A percentile compares a stretch with the other conserved stretches of the same genome.
These are phyloP conservation scores for Mirza zaza DNA, from an alignment of 2,113 vertebrate species.

Conservation along the genomic window DNA sequence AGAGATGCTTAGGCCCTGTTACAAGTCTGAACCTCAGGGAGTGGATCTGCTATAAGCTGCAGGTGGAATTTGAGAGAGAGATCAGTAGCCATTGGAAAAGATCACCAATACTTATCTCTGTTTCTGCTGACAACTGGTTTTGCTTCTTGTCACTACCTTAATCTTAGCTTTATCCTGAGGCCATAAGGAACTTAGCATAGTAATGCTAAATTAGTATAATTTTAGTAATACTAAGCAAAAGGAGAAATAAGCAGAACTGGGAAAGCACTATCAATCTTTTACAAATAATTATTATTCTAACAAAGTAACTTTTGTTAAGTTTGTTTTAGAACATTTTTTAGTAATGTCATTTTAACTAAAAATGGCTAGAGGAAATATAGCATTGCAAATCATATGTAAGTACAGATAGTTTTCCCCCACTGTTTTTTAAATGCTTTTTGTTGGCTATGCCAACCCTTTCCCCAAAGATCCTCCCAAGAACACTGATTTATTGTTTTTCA, in stretches of 20 bases:
- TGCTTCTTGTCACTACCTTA: not conserved
- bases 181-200: not conserved
- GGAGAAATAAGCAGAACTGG: not conserved
- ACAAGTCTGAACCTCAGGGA: not conserved
- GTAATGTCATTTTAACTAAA: not conserved
- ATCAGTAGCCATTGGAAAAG: not conserved
- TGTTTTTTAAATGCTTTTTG: not conserved
- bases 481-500: not conserved
- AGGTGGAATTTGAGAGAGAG: not conserved
- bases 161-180: not conserved
- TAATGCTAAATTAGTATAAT: not conserved
- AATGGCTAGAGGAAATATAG: not conserved
- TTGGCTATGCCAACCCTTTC: not conserved
- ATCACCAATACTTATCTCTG: not conserved
- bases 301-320: not conserved
- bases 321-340: not conserved
- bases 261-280: not conserved
- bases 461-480: not conserved
- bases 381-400: conserved; percentile 23
- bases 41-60: not conserved
- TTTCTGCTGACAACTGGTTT: not conserved
- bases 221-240: not conserved
- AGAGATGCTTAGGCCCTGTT: not conserved
- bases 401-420: not conserved
- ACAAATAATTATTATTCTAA: not conserved